Percentiles rank a stretch among this genome's conserved stretches.
Evolutionary conservation across 2,113 vertebrate genomes (phyloP).

Genomic region (Camelus bactrianus): DNA sequence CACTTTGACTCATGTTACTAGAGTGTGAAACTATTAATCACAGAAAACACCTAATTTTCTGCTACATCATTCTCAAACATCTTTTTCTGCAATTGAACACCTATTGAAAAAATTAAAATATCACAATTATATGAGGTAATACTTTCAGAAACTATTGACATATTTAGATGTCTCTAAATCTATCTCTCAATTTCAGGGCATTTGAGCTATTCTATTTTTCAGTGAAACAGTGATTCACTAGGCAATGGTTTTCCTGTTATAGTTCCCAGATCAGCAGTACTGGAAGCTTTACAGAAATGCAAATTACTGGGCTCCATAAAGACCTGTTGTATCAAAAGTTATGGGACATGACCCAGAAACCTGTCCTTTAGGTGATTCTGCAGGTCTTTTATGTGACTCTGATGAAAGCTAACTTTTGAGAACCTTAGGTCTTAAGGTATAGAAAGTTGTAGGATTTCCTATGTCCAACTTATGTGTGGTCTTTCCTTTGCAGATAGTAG

Average conservation of each 20-base stretch:
- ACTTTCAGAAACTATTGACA: neutral
- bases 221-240: neutral
- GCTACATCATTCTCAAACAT: neutral
- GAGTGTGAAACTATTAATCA: neutral
- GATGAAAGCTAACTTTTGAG: neutral
- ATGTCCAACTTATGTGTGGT: accelerated
- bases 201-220: neutral
- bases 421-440: neutral
- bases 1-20: neutral
- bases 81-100: neutral
- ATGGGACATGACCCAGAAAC: neutral
- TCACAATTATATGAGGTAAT: neutral
- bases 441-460: neutral
- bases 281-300: neutral
- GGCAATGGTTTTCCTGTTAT: neutral
- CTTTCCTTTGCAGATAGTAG: neutral
- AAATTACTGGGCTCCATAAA: neutral
- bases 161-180: neutral
- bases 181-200: neutral
- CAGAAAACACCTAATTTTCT: neutral
- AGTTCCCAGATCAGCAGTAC: neutral
- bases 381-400: neutral
- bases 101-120: neutral
- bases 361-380: neutral
- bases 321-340: neutral